These are phyloP conservation scores for Peromyscus eremicus DNA, from an alignment of 2,797 vertebrate species.

Conservation along the genomic window DNA sequence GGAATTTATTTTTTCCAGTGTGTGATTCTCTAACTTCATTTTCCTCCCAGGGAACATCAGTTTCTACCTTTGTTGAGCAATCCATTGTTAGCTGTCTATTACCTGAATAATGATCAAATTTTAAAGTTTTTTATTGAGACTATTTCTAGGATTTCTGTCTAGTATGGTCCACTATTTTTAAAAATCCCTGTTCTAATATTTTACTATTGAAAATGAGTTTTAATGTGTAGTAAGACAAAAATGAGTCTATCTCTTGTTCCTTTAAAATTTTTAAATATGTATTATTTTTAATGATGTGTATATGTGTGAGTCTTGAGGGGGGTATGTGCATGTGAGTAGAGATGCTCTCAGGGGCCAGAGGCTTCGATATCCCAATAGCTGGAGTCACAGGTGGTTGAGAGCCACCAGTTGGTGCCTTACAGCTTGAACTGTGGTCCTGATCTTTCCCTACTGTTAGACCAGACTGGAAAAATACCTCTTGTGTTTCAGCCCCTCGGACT, in stretches of 20 bases:
- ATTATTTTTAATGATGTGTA: neutral
- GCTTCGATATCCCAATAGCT: neutral
- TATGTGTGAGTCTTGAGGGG: neutral
- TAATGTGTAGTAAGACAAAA: neutral
- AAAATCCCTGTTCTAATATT: neutral
- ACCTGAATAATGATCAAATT: neutral
- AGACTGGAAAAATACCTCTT: neutral
- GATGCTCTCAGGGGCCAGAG: neutral
- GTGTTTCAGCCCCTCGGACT: neutral
- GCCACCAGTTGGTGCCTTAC: neutral
- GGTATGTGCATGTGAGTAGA: neutral
- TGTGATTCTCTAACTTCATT: neutral
- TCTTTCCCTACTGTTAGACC: neutral
- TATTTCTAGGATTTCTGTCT: neutral
- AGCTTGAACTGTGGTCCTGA: neutral
- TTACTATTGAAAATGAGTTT: neutral
- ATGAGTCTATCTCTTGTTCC: neutral
- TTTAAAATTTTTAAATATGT: neutral
- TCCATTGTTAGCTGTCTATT: neutral
- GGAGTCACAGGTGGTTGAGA: neutral
- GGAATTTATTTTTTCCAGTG: neutral
- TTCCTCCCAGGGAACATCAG: neutral
- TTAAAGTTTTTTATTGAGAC: neutral
- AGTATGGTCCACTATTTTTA: neutral
- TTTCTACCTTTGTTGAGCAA: neutral